Base-by-base conservation (phyloP, 2,888 invertebrate genomes). In the Suillia variegata region DNA sequence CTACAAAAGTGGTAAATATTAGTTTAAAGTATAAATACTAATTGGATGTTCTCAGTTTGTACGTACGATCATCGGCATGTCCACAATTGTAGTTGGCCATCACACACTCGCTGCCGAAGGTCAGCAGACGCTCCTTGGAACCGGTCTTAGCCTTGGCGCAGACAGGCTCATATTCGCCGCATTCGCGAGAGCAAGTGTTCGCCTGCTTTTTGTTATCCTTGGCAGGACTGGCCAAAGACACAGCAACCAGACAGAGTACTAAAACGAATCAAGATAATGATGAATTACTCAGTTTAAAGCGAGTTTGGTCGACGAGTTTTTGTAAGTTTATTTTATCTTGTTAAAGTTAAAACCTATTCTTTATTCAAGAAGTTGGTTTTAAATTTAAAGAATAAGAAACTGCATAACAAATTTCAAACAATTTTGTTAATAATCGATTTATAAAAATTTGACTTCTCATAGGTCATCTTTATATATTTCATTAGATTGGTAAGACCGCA, bases 11-110 rank as follows among this genome's bases (percentile, higher is more conserved):
- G 38, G n/a, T n/a, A 38, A 13, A 38, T 58, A 24, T 33, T 15
- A n/a, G n/a, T n/a, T n/a, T n/a, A n/a, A n/a, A n/a, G n/a, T n/a
- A n/a, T 51, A 1, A 51, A 15, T 33, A 48, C 34, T 20, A 22
- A 22, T 12, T 48, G 12, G 1, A 62, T 31, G 33, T 38, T 38
- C 15, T 8, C 12, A 49, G 15, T 47, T 1, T 13, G 13, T 1
- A 61, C 75, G 76, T 71, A 81, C 81, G 76, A 64, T 77, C 76
- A 51, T 77, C 72, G 13, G 71, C 60, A 58, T 82, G 81, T 34
- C 79, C 78, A 61, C 81, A 82, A 61, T 82, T 82, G 68, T 78
- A 81, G 42, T 77, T 81, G 56, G 63, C 62, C 70, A 82, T 64
- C 10, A 81, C 81, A 54, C 81, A 82, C 2, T 67, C 58, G 53